Conservation (phyloP, 2,113 vertebrate genomes). For the Myrmecophaga tridactyla region DNA sequence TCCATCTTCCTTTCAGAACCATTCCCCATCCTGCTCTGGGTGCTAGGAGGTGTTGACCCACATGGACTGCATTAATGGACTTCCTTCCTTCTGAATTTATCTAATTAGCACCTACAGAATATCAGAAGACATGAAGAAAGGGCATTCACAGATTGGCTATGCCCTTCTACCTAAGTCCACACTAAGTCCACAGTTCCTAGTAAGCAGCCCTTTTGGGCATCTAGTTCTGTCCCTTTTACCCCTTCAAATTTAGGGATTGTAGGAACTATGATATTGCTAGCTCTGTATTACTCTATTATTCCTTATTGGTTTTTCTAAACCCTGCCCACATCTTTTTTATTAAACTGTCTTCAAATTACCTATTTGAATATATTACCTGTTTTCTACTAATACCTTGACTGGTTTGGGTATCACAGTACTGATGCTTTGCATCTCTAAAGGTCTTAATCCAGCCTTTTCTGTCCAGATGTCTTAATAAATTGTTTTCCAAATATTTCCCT, state of each 20-base stretch:
- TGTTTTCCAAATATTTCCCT: conserved; percentile 2
- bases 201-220: not conserved
- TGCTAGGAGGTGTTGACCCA: not conserved
- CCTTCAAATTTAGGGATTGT: not conserved
- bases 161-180: not conserved
- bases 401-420: not conserved
- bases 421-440: not conserved
- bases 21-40: not conserved
- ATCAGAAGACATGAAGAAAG: not conserved
- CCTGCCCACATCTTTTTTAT: not conserved
- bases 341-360: not conserved
- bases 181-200: not conserved
- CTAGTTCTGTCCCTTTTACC: not conserved
- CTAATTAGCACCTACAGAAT: not conserved
- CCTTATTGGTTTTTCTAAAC: not conserved
- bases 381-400: not conserved
- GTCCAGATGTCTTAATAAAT: not conserved
- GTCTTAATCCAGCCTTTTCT: not conserved
- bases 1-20: not conserved
- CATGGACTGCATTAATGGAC: not conserved
- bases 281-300: not conserved
- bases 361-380: not conserved
- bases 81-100: not conserved
- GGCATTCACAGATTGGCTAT: not conserved
- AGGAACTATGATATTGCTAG: not conserved